Evolutionary conservation across 2,888 invertebrate species (phyloP).

Genomic region (Morpho helenor): DNA sequence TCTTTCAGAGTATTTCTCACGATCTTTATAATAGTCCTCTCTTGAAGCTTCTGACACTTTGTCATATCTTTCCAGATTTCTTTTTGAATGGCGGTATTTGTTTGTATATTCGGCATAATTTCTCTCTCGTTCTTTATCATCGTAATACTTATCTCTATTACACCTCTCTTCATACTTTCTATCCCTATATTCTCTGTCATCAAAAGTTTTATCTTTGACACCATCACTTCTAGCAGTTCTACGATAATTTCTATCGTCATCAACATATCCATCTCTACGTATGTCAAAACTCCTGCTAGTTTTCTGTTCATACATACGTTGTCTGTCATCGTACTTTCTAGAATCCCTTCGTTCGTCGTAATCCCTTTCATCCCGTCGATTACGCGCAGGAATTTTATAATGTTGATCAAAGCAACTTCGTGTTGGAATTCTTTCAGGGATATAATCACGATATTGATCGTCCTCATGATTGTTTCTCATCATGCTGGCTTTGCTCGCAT

Average conservation of each 20-base stretch:
- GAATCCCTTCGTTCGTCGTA: conserved; percentile 36
- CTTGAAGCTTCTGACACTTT: conserved; percentile 53
- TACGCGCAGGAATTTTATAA: conserved; percentile 33
- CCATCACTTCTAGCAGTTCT: conserved; percentile 51
- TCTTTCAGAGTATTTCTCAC: conserved; percentile 56
- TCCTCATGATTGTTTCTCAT: conserved; percentile 34
- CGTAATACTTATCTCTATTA: conserved; percentile 42
- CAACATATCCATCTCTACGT: conserved; percentile 42
- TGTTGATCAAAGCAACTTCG: conserved; percentile 41
- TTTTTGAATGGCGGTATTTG: conserved; percentile 43
- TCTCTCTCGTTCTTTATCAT: conserved; percentile 38
- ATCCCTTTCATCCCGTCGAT: conserved; percentile 40
- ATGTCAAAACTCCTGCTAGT: conserved; percentile 61
- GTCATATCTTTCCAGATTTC: conserved; percentile 51
- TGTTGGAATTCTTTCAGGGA: conserved; percentile 38
- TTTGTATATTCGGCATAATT: conserved; percentile 32
- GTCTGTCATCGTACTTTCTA: conserved; percentile 44
- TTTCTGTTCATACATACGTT: conserved; percentile 49
- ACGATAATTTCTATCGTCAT: conserved; percentile 43
- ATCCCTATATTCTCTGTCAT: conserved; percentile 34
- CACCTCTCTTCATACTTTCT: conserved; percentile 39
- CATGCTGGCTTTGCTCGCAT: conserved; percentile 47
- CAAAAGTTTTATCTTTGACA: conserved; percentile 43
- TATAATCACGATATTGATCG: conserved; percentile 42
- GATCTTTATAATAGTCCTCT: conserved; percentile 53